Base-by-base conservation (phyloP, 2,888 invertebrate genomes). In the Junonia oenone region DNA sequence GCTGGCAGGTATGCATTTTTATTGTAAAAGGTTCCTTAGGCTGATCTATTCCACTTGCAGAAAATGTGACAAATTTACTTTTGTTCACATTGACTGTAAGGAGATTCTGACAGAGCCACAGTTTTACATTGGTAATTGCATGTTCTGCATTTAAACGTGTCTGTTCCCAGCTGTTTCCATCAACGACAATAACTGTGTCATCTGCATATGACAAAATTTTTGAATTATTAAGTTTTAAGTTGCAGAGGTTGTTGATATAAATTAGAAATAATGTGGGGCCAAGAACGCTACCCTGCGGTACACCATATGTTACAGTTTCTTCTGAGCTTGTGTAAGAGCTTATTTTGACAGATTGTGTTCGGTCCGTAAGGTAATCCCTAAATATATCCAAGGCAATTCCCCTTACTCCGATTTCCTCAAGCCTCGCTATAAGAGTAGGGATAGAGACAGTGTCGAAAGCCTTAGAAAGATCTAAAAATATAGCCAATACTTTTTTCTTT, bases 261-360 rank as follows among this genome's bases (percentile, higher is more conserved):
- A 26, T 19, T 4, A 55, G 37, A 29, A 55, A 55, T 2, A 55
- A 19, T 11, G 38, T 45, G 13, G 55, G 50, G 2, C 45, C 55
- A 33, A 55, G 29, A 2, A 55, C 33, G 35, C 55, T 55, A n/a
- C 55, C 55, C 26, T 55, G 55, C 0, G 55, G 55, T 9, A 55
- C 45, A 13, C 55, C 55, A 35, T 46, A 50, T 15, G 14, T 17
- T 5, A 55, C 13, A 9, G 17, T 13, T 26, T 17, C 4, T 8
- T 37, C 37, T 14, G 17, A 22, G 33, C 50, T 50, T 15, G 27
- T 17, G 9, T n/a, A 15, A n/a, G 37, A 17, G 1, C 27, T 45
- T 14, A 55, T 50, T 19, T 19, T 19, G 9, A 43, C 43, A 11
- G 11, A 11, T 43, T 43, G 43, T 1, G 11, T 14, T 8, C 38